Base-by-base conservation (phyloP, 1,140 invertebrate genomes). In the Procambarus clarkii region DNA sequence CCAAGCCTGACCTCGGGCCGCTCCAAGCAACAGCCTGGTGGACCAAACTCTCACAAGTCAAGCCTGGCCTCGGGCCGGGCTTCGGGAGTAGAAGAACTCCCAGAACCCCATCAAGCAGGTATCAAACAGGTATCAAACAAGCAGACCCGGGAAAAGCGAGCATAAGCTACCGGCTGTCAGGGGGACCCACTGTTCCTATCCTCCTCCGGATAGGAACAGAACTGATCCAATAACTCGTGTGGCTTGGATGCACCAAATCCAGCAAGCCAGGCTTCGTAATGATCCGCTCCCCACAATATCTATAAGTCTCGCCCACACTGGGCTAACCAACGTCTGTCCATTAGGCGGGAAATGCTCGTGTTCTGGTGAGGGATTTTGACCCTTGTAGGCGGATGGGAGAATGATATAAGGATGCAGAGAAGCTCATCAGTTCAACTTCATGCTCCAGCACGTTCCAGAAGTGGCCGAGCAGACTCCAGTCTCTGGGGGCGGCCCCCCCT, bases 401-500 rank as follows among this genome's bases (percentile, higher is more conserved):
- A 24, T 74, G 18, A 74, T 64, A n/a, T n/a, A 7, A 21, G 48
- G 44, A 15, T 58, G 24, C 48, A 34, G 79, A 54, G 15, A 24
- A 13, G 79, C 48, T 81, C 48, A 81, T 81, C 79, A 54, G 79
- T 81, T 81, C 48, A 81, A 81, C 48, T 81, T 81, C 79, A 81
- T 81, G 79, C 79, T 81, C 48, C 79, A 34, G 45, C 79, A 81
- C 79, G 79, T 48, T 45, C 48, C 48, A 7, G 48, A 21, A 54
- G 48, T 81, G 48, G 13, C 44, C 77, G 48, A 45, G 5, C 48
- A 64, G 60, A 64, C 13, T 54, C 60, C 60, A 64, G 60, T 64
- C 60, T 64, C 60, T 4, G 15, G 60, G 18, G 60, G 60, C 60
- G 15, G 15, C 60, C 18, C 13, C 13, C 18, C 9, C 13, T 4